These are phyloP conservation scores for Gopherus flavomarginatus DNA, from an alignment of 2,113 vertebrate species.

Conservation along the genomic window DNA sequence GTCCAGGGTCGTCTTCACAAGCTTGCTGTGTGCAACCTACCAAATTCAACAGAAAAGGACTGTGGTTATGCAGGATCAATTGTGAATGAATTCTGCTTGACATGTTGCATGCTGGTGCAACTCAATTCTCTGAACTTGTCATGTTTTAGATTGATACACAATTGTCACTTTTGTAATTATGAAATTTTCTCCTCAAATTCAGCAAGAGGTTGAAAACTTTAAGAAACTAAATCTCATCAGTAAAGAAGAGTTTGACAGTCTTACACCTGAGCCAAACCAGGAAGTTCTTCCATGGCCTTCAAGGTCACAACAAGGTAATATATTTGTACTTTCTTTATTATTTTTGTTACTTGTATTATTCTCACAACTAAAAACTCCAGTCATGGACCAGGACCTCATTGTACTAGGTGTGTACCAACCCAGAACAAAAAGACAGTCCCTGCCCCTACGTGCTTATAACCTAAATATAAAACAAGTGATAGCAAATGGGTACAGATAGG, in stretches of 20 bases:
- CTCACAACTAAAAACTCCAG: neutral
- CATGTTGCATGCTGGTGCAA: neutral
- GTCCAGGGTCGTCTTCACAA: neutral
- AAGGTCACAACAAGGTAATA: conserved; percentile 70
- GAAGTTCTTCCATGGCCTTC: conserved; percentile 78
- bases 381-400: neutral
- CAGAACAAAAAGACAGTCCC: neutral
- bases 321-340: neutral
- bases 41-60: neutral
- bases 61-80: neutral
- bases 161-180: conserved; percentile 36
- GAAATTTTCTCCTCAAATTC: conserved; percentile 71
- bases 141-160: neutral
- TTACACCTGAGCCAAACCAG: conserved; percentile 83
- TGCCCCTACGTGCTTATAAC: neutral
- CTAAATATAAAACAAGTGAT: neutral
- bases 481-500: neutral
- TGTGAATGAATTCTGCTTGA: neutral
- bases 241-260: conserved; percentile 88
- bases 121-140: neutral
- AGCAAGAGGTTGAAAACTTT: conserved; percentile 92
- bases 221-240: conserved; percentile 92
- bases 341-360: neutral
- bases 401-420: neutral
- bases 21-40: neutral